Percentiles rank a stretch among this genome's conserved stretches.
phyloP scores from a whole-genome alignment of 2,797 vertebrate species.

The Cuniculus paca region DNA sequence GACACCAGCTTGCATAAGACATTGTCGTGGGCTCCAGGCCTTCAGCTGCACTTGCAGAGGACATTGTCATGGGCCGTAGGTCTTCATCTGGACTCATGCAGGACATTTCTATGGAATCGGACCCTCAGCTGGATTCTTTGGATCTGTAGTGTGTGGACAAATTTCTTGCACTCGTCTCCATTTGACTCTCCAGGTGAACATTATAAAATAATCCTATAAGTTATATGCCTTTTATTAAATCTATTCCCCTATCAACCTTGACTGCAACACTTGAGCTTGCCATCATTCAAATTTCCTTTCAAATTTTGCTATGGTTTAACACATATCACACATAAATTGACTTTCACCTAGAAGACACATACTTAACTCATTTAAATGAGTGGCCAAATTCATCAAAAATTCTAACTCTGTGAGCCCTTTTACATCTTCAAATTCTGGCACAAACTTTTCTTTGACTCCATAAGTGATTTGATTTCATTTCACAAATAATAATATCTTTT shows the following conservation, averaged over 20 bases:
- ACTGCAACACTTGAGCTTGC: not conserved
- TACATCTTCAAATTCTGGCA: not conserved
- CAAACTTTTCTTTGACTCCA: not conserved
- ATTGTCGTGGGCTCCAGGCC: not conserved
- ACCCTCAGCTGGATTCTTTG: not conserved
- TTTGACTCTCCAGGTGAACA: not conserved
- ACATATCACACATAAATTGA: not conserved
- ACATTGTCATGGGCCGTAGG: not conserved
- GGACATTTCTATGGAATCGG: not conserved
- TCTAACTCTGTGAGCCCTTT: not conserved
- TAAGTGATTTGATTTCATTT: not conserved
- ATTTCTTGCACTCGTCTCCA: not conserved
- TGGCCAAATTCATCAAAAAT: not conserved
- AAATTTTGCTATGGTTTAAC: not conserved
- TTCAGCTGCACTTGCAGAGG: not conserved
- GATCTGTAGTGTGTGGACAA: not conserved
- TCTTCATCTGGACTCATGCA: not conserved
- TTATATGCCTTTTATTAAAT: not conserved
- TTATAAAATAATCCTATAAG: not conserved
- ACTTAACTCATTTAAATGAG: not conserved
- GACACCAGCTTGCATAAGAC: not conserved
- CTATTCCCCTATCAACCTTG: not conserved
- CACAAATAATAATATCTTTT: not conserved
- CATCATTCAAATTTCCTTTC: not conserved
- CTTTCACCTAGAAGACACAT: not conserved